These are phyloP conservation scores for Neopelma chrysocephalum DNA, from an alignment of 2,797 vertebrate species.

Conservation along the genomic window DNA sequence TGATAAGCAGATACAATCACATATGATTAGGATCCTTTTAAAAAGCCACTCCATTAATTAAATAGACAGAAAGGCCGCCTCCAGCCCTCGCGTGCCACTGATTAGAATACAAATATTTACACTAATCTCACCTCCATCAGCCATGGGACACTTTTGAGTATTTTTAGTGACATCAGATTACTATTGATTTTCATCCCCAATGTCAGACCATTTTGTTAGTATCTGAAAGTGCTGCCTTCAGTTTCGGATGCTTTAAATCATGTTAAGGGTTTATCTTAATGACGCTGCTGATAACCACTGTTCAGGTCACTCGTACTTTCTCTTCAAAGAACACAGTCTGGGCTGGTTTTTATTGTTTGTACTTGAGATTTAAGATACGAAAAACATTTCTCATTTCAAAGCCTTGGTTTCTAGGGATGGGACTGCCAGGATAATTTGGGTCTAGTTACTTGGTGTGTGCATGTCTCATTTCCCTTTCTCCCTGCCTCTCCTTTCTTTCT, in stretches of 20 bases:
- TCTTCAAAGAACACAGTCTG: constrained; percentile 77
- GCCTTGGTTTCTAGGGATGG: constrained; percentile 69
- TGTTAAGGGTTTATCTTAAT: constrained; percentile 78
- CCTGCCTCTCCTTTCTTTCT: constrained; percentile 13
- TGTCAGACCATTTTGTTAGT: constrained; percentile 76
- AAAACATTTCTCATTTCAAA: constrained; percentile 78
- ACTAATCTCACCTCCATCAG: constrained; percentile 80
- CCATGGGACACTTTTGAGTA: constrained; percentile 75
- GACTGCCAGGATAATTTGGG: constrained; percentile 54
- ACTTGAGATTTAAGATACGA: constrained; percentile 77
- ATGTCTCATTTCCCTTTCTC: constrained; percentile 19
- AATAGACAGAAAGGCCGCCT: constrained; percentile 82
- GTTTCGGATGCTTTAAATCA: constrained; percentile 78
- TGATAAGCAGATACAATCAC: constrained; percentile 85
- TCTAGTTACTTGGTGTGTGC: constrained; percentile 40
- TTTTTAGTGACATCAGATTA: constrained; percentile 79
- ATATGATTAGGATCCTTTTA: constrained; percentile 87
- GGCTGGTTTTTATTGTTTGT: constrained; percentile 76
- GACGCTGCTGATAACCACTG: constrained; percentile 78
- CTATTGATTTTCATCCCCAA: constrained; percentile 79
- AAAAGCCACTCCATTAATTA: constrained; percentile 88
- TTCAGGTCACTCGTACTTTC: constrained; percentile 78
- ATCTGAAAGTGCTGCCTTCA: constrained; percentile 77
- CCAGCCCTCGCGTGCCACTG: constrained; percentile 75
- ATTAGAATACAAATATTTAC: constrained; percentile 80